Conservation (phyloP, 2,113 vertebrate species). For the Cyanoliseus patagonus region DNA sequence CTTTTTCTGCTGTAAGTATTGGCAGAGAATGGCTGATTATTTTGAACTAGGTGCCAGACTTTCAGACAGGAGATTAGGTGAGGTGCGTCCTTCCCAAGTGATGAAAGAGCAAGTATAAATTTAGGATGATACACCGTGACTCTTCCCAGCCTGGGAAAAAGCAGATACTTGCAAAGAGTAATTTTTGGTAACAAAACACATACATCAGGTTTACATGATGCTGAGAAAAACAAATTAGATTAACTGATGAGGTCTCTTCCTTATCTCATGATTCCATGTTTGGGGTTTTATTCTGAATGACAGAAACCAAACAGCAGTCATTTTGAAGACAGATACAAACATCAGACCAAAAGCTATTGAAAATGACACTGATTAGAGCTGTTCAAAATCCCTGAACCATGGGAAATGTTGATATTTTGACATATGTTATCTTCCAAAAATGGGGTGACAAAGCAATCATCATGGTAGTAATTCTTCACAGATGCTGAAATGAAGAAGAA, state of each 20-base stretch:
- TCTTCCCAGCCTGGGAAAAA: not conserved
- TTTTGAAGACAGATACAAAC: not conserved
- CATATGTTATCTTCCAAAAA: not conserved
- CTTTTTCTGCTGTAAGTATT: not conserved
- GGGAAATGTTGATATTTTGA: not conserved
- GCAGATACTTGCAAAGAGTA: not conserved
- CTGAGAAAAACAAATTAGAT: not conserved
- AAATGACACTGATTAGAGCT: not conserved
- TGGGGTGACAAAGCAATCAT: not conserved
- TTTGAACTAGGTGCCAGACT: not conserved
- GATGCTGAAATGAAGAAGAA: not conserved
- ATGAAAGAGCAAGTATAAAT: not conserved
- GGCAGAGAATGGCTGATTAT: not conserved
- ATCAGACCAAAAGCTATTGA: not conserved
- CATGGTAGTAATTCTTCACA: not conserved
- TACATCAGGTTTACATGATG: not conserved
- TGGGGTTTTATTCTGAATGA: not conserved
- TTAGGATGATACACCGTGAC: not conserved
- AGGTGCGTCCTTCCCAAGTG: not conserved
- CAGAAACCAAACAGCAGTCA: not conserved
- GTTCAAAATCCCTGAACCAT: not conserved
- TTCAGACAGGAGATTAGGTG: not conserved
- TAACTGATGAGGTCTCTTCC: not conserved
- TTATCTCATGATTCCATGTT: not conserved
- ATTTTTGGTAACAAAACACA: not conserved